Percentiles rank a stretch among this genome's conserved stretches.
These are phyloP conservation scores for Leptopilina syphax DNA, from an alignment of 2,888 invertebrate species.

Conservation along the genomic window DNA sequence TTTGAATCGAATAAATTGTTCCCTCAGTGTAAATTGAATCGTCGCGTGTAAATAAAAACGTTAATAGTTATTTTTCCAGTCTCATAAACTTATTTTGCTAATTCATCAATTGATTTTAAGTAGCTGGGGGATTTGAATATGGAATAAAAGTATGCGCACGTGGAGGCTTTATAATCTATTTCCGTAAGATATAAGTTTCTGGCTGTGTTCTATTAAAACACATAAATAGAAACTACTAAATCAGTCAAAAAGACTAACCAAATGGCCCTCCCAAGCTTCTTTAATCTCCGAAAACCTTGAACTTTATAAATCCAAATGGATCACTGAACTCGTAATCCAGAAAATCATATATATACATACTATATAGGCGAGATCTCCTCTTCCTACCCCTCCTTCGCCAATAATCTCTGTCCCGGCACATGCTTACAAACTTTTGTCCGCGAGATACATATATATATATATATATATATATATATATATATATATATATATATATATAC, in stretches of 20 bases:
- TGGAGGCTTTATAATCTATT: constrained; percentile 4
- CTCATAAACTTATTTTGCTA: no score
- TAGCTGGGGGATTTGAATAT: neutral
- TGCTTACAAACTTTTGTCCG: constrained; percentile 1
- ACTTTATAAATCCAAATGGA: constrained; percentile 38
- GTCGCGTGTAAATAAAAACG: no score
- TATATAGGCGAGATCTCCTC: no score
- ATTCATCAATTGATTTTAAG: no score
- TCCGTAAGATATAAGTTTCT: constrained; percentile 7
- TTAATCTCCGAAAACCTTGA: constrained; percentile 30
- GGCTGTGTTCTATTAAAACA: constrained; percentile 17
- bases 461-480: no score
- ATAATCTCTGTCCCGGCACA: neutral
- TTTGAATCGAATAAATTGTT: no score
- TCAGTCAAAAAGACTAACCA: constrained; percentile 7
- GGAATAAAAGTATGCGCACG: constrained; percentile 4
- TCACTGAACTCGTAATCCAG: constrained; percentile 32
- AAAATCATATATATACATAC: constrained; percentile 2
- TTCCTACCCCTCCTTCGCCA: neutral
- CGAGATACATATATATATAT: no score
- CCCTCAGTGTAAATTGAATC: no score
- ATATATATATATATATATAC: neutral
- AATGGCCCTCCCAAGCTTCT: constrained; percentile 27
- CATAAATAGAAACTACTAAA: constrained; percentile 29
- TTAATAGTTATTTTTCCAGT: no score